These are phyloP conservation scores for Chirona hameri DNA, from an alignment of 2,888 invertebrate species.

Conservation along the genomic window DNA sequence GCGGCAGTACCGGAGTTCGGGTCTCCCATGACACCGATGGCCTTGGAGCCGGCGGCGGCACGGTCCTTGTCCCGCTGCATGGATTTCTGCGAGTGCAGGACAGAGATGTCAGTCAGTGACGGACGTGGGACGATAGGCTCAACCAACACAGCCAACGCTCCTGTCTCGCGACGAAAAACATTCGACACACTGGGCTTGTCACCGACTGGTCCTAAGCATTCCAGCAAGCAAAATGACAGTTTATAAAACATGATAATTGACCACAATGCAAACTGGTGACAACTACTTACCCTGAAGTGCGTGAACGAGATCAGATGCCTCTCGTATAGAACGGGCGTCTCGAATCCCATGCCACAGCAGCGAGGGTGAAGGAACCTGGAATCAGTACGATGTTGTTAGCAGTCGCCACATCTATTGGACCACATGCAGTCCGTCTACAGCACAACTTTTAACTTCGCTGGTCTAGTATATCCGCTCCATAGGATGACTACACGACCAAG, in stretches of 20 bases:
- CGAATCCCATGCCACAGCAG: conserved; percentile 5
- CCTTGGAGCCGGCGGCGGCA: background rate
- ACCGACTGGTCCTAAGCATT: too few relatives aligned
- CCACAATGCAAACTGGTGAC: background rate
- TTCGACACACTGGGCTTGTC: too few relatives aligned
- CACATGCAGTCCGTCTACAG: too few relatives aligned
- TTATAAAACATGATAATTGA: too few relatives aligned
- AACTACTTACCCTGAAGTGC: background rate
- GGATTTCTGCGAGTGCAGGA: background rate
- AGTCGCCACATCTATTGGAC: too few relatives aligned
- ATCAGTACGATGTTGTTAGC: background rate
- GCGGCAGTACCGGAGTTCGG: background rate
- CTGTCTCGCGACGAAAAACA: too few relatives aligned
- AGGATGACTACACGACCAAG: too few relatives aligned
- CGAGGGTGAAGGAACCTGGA: conserved; percentile 27
- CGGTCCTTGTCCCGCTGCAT: background rate
- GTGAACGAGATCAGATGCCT: conserved; percentile 10
- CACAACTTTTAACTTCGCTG: too few relatives aligned
- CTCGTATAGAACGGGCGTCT: conserved; percentile 25
- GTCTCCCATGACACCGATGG: background rate
- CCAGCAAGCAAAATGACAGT: too few relatives aligned
- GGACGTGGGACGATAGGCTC: background rate
- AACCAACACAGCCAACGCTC: too few relatives aligned
- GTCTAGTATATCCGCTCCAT: too few relatives aligned
- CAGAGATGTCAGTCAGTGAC: background rate